Conservation (phyloP, 2,113 vertebrate species). For the Alectura lathami region DNA sequence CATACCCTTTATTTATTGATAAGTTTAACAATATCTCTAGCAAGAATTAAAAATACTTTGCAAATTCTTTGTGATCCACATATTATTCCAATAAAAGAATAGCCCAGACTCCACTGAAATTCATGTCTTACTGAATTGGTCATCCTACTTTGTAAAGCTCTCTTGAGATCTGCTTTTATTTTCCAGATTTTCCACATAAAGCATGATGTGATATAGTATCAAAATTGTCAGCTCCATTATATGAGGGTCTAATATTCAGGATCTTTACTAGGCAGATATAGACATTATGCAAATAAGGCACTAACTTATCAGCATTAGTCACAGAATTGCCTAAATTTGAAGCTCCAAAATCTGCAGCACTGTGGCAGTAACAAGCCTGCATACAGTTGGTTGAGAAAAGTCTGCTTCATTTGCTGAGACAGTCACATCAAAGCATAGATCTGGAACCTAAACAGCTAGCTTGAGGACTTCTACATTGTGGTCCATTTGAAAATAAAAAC, state of each 20-base stretch:
- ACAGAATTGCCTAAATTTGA: background rate
- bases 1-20: background rate
- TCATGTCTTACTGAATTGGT: background rate
- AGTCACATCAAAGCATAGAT: background rate
- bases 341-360: background rate
- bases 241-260: background rate
- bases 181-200: background rate
- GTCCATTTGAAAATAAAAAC: background rate
- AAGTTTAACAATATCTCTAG: background rate
- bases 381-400: background rate
- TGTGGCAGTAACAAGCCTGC: background rate
- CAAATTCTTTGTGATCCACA: background rate
- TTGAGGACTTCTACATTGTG: background rate
- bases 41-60: background rate
- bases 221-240: background rate
- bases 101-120: background rate
- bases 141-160: background rate
- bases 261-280: background rate
- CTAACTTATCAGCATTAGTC: background rate
- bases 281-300: background rate
- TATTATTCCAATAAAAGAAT: background rate
- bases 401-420: background rate
- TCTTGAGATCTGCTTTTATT: background rate
- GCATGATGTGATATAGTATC: background rate
- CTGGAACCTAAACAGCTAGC: background rate